A percentile compares a stretch with the other conserved stretches of the same genome.
phyloP scores from a whole-genome alignment of 2,113 vertebrate genomes.

The Lonchura striata region DNA sequence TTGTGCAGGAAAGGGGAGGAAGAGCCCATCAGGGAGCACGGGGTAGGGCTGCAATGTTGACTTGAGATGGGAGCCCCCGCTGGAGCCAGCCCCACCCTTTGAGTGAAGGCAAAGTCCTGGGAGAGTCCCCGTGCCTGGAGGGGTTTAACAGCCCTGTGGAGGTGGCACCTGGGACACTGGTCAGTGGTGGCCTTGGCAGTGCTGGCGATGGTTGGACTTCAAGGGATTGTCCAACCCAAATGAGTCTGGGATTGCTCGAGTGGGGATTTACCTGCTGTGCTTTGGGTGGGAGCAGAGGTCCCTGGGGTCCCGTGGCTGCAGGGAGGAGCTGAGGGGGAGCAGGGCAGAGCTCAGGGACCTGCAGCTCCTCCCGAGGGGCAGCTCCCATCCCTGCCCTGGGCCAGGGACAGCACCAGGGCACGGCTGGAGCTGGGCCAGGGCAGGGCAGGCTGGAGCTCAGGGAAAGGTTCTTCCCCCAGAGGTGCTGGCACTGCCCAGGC shows the following conservation, averaged over 20 bases:
- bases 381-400: not conserved
- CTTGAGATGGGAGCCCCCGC: not conserved
- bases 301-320: not conserved
- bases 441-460: not conserved
- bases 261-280: accelerated
- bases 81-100: not conserved
- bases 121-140: not conserved
- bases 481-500: not conserved
- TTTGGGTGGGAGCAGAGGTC: not conserved
- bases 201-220: not conserved
- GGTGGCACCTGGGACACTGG: not conserved
- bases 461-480: not conserved
- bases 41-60: not conserved
- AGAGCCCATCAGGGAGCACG: accelerated
- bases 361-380: not conserved
- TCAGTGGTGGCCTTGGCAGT: not conserved
- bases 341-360: not conserved
- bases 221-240: not conserved
- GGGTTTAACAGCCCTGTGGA: not conserved
- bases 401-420: not conserved
- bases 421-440: not conserved
- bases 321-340: not conserved
- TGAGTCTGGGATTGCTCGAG: not conserved
- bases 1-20: not conserved
- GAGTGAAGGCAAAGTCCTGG: not conserved